Percentiles rank a stretch among this genome's conserved stretches.
Conservation (phyloP, 1,140 invertebrate genomes). For the Platorchestia sp. region DNA sequence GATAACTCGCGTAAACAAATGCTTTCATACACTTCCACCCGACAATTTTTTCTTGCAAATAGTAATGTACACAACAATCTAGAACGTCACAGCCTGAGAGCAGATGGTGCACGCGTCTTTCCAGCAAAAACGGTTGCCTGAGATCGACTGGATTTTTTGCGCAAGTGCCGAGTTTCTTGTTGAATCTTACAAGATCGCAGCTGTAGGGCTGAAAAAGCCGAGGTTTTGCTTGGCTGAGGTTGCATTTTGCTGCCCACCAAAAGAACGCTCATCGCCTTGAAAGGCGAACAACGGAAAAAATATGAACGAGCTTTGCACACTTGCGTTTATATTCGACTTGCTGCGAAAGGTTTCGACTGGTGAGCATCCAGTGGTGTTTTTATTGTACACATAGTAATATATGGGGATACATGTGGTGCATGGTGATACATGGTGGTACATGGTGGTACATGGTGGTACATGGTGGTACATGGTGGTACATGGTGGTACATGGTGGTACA, state of each 20-base stretch:
- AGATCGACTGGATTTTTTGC: too few relatives aligned
- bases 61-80: too few relatives aligned
- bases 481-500: neutral
- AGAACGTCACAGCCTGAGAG: neutral
- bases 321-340: neutral
- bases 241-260: neutral
- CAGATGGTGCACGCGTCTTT: too few relatives aligned
- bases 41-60: too few relatives aligned
- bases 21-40: too few relatives aligned
- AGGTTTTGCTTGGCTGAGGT: neutral
- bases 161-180: too few relatives aligned
- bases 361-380: neutral
- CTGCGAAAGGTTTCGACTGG: neutral
- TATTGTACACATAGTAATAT: neutral
- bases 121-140: neutral
- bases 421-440: neutral
- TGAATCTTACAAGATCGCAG: neutral
- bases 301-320: neutral
- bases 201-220: neutral
- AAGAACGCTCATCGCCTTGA: neutral
- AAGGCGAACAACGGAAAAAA: neutral
- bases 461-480: neutral
- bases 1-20: too few relatives aligned
- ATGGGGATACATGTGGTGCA: neutral
- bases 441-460: neutral